phyloP scores from a whole-genome alignment of 2,888 invertebrate species.

The Coecobrya sp. region DNA sequence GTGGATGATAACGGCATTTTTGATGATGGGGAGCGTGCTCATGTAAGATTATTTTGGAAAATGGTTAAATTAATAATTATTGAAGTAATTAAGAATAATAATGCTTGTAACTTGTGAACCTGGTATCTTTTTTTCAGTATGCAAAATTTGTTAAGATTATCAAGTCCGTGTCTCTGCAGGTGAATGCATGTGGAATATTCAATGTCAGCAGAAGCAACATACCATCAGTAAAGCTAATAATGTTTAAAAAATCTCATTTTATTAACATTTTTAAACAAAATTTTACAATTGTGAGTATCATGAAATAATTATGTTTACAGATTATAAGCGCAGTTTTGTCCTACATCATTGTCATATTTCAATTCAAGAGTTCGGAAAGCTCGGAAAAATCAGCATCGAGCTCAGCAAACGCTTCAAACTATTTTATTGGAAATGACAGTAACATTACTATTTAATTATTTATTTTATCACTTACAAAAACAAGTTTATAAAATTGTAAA shows the following conservation, averaged over 20 bases:
- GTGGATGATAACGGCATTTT: not conserved
- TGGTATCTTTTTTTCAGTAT: constrained; percentile 62
- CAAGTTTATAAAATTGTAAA: too few species aligned
- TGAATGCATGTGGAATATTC: constrained; percentile 76
- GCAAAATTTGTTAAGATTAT: constrained; percentile 69
- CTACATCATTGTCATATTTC: constrained; percentile 75
- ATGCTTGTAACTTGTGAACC: too few species aligned
- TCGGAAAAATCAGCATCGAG: too few species aligned
- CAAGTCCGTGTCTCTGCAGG: constrained; percentile 50
- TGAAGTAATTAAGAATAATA: not conserved
- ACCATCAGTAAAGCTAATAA: constrained; percentile 74
- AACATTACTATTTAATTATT: too few species aligned
- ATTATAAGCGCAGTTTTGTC: constrained; percentile 68
- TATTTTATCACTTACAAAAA: too few species aligned
- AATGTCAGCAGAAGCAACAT: constrained; percentile 74
- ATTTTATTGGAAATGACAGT: too few species aligned
- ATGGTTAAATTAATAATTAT: not conserved
- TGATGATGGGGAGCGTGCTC: not conserved
- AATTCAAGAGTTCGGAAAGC: constrained; percentile 64
- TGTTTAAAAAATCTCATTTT: not conserved
- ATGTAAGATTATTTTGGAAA: not conserved
- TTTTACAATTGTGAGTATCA: not conserved
- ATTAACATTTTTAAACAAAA: not conserved
- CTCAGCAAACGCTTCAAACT: too few species aligned
- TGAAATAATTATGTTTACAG: constrained; percentile 18